Percentiles rank a stretch among this genome's conserved stretches.
These are phyloP conservation scores for Axis porcinus DNA, from an alignment of 2,113 vertebrate species.

Conservation along the genomic window DNA sequence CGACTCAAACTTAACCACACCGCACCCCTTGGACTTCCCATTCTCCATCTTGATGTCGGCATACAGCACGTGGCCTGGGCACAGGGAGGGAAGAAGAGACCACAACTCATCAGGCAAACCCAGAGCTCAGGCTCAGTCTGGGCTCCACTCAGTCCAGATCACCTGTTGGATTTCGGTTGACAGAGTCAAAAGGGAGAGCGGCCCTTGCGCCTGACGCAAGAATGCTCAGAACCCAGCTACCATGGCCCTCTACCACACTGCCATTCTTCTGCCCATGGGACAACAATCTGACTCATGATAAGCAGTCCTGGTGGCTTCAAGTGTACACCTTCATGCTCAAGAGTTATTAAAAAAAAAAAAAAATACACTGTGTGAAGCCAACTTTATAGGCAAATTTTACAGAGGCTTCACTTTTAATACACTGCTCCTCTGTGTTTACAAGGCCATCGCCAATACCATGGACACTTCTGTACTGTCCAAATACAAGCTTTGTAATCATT, in stretches of 20 bases:
- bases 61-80: slow-evolving; percentile 93
- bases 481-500: not conserved
- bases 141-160: slow-evolving; percentile 30
- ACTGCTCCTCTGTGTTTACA: not conserved
- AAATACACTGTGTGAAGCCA: not conserved
- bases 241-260: not conserved
- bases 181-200: not conserved
- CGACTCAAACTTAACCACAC: slow-evolving; percentile 94
- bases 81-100: slow-evolving; percentile 45
- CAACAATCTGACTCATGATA: not conserved
- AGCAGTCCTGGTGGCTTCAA: not conserved
- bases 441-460: not conserved
- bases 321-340: not conserved
- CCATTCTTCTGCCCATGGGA: slow-evolving; percentile 14
- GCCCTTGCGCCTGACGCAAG: accelerated
- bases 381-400: not conserved
- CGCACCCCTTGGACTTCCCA: slow-evolving; percentile 98
- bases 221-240: not conserved
- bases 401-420: not conserved
- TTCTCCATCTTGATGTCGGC: slow-evolving; percentile 99
- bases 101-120: slow-evolving; percentile 44
- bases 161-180: not conserved
- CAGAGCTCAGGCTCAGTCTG: slow-evolving; percentile 34
- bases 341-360: not conserved
- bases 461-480: not conserved